Evolutionary conservation across 2,888 invertebrate species (phyloP).

Genomic region (Microctonus brassicae): DNA sequence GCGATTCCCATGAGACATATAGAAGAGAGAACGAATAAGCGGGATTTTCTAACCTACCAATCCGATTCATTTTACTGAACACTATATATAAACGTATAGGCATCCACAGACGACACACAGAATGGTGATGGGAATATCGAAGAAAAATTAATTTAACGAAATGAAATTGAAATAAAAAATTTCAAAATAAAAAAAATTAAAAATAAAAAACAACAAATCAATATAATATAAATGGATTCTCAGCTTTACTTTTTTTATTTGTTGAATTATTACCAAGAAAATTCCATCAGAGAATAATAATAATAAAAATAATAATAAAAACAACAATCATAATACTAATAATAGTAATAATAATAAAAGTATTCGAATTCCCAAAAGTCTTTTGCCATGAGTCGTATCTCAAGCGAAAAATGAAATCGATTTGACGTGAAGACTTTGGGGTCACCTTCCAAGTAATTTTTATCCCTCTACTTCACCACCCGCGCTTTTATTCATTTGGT

Average conservation of each 20-base stretch:
- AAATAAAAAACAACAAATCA: neutral
- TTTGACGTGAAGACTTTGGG: neutral
- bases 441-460: neutral
- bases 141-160: no score
- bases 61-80: slow-evolving; percentile 14
- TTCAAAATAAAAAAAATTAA: neutral
- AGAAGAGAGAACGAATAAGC: slow-evolving; percentile 31
- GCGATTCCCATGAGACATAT: slow-evolving; percentile 36
- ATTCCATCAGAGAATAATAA: neutral
- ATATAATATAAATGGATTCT: neutral
- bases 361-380: neutral
- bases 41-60: slow-evolving; percentile 13
- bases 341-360: neutral
- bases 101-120: neutral
- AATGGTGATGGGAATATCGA: neutral
- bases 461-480: neutral
- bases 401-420: neutral
- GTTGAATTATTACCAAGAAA: neutral
- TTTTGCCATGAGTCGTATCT: neutral
- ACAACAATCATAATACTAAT: neutral
- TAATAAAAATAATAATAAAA: neutral
- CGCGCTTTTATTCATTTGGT: neutral
- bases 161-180: no score
- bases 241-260: neutral
- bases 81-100: neutral